Evolutionary conservation across 30 jellyfish, hydroid and myxozoan genomes (phyloP), one percentile per base, ranked within the genome.

Genomic region (Calvadosia cruxmelitensis): DNA sequence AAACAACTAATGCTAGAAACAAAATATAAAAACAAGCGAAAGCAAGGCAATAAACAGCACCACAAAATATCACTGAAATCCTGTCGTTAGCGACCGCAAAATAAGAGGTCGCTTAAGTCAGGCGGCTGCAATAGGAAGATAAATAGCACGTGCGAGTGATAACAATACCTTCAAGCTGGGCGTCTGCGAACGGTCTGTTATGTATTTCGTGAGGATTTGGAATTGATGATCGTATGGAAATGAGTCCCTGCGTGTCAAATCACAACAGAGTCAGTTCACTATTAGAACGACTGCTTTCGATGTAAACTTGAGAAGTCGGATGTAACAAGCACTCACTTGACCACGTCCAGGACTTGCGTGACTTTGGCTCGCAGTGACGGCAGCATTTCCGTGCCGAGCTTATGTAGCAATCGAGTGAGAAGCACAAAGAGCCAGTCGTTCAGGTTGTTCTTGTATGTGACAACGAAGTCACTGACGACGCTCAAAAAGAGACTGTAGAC

Each of bases 181-280:
- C 28, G 97, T 87, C 63, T 87, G 97, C 20, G 94, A 72, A 63
- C 73, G 79, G 74, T 87, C 97, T 7, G 94, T 87, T 34, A 87
- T 75, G 62, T 87, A 87, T 49, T 80, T 87, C 13, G 97, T 87
- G 5, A 87, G 92, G 24, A 87, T 87, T 32, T 87, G 97, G 67
- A 87, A 87, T 65, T 87, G 97, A 3, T 87, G 97, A 50, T 87
- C 97, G 53, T 87, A 87, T 27, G 97, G 97, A 79, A 81, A 87
- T 3, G 94, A 80, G 63, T 87, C 97, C 75, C 97, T 87, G 77
- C 29, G 76, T 61, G 52, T 42, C 7, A 42, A 42, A 42, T 42
- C 20, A 42, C 57, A 42, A 42, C 20, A 42, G 20, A 42, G 20
- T 42, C 20, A 42, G 20, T 5, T 20, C n/a, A n/a, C n/a, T n/a